Base-by-base conservation (phyloP, 2,797 vertebrate genomes). In the Lates japonicus region DNA sequence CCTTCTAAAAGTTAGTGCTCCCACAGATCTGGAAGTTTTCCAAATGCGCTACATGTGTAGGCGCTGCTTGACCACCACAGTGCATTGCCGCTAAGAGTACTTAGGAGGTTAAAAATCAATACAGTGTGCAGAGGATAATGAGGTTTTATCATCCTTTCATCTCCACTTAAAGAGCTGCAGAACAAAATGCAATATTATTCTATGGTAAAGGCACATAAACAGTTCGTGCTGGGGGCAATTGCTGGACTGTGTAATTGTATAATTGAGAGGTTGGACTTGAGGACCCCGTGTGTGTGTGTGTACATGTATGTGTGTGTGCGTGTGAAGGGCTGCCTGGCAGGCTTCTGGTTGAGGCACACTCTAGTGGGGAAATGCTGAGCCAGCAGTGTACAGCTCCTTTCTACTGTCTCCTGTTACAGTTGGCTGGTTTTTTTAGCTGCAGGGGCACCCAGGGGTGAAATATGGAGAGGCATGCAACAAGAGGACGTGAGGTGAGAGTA, bases 181-280 rank as follows among this genome's bases (percentile, higher is more conserved):
- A 87, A 94, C 92, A 93, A 92, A 92, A 90, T 83, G 82, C 86
- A 29, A 85, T 75, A 87, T 92, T 94, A 90, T 93, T 92, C 89
- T 62, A 41, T 39, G 67, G 81, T 75, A 70, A 90, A 92, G 82
- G 82, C 80, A 94, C 94, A 93, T 92, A 94, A 93, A 93, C 90
- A 91, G 78, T 90, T 91, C 83, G 87, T 90, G 87, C 88, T 92
- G 86, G 91, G 91, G 91, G 86, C 86, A 89, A 84, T 88, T 88
- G 84, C 85, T 86, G 89, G 88, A 90, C 87, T 92, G 82, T 91
- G 88, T 92, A 93, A 94, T 94, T 93, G 88, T 94, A 88, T 94
- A 94, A 93, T 93, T 93, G 91, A 93, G 91, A 92, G 88, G 80
- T 90, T 93, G 77, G 85, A 91, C 81, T 89, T 77, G 64, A 90